Base-by-base conservation (phyloP, 35 echinoderm and acorn worm species). In the Ptychodera flava region DNA sequence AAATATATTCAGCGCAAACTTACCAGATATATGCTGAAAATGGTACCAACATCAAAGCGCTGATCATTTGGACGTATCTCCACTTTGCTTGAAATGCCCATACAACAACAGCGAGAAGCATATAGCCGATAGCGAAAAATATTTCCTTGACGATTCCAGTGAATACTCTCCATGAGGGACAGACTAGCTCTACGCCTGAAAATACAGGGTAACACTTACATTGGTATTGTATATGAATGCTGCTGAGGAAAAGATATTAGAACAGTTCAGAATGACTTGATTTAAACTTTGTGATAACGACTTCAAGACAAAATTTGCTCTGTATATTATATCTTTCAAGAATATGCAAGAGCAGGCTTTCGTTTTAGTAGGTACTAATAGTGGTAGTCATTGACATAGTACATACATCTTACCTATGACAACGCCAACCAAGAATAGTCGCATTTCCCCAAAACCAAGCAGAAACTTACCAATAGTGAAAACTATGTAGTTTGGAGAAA, bases 381-480 rank as follows among this genome's bases (percentile, higher is more conserved):
- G 22, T 64, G 6, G 6, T 22, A 64, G 22, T 64, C 45, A 64
- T 12, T 64, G 6, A 64, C n/a, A 12, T 12, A 12, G 22, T 6
- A 12, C 45, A 64, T 12, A 64, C 22, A 64, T 64, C 86, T 88
- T 86, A 94, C 93, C 93, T 0, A 94, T 91, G 0, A 94, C 79
- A 78, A 94, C 91, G 16, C 85, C 89, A 31, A 94, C n/a, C n/a
- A n/a, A 79, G 81, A 91, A 94, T 28, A 91, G 37, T 0, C 93
- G 86, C 89, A 91, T 91, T 75, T 88, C 91, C 27, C 81, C 77
- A 32, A 87, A 34, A 77, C 85, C 89, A 14, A 94, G 35, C 36
- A 88, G 29, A 16, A 91, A 86, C 16, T 89, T 35, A 27, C 84
- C 1, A 16, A 38, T 79, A 15, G 83, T 53, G 45, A 86, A 94